phyloP scores from a whole-genome alignment of 2,113 vertebrate genomes.

The Hydrolagus affinis region DNA sequence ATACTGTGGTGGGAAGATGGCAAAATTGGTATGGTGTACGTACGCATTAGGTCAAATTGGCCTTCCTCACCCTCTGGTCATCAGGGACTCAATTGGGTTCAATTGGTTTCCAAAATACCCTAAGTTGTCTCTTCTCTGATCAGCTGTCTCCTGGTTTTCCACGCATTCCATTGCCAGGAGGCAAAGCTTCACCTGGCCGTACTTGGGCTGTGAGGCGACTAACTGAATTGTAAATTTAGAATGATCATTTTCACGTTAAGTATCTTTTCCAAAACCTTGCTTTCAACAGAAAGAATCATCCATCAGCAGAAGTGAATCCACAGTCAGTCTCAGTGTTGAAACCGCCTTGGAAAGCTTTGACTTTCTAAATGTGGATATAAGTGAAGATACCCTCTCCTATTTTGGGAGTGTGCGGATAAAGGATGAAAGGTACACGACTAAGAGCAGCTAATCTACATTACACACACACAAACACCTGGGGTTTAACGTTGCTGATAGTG shows the following conservation, averaged over 20 bases:
- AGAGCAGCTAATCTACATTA: background rate
- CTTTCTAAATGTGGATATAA: slow-evolving; percentile 74
- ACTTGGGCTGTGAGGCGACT: too few relatives aligned
- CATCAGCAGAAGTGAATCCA: slow-evolving; percentile 53
- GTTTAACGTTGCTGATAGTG: background rate
- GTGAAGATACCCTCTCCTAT: slow-evolving; percentile 62
- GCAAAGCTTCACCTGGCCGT: too few relatives aligned
- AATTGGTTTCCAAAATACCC: too few relatives aligned
- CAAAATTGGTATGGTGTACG: too few relatives aligned
- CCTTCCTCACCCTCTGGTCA: too few relatives aligned
- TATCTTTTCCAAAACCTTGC: background rate
- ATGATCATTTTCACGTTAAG: background rate
- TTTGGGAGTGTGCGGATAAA: slow-evolving; percentile 63
- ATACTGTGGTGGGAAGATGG: too few relatives aligned
- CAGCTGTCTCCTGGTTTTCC: too few relatives aligned
- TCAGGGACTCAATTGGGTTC: too few relatives aligned
- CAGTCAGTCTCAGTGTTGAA: slow-evolving; percentile 77
- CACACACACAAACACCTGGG: background rate
- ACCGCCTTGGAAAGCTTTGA: slow-evolving; percentile 84
- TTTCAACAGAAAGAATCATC: slow-evolving; percentile 49
- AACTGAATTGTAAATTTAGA: too few relatives aligned
- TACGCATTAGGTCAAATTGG: too few relatives aligned
- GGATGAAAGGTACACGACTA: slow-evolving; percentile 58
- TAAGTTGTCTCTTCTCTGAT: too few relatives aligned
- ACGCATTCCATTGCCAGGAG: too few relatives aligned